A percentile compares a stretch with the other conserved stretches of the same genome.
phyloP scores from a whole-genome alignment of 2,888 invertebrate genomes.

The Brachyptera putata region DNA sequence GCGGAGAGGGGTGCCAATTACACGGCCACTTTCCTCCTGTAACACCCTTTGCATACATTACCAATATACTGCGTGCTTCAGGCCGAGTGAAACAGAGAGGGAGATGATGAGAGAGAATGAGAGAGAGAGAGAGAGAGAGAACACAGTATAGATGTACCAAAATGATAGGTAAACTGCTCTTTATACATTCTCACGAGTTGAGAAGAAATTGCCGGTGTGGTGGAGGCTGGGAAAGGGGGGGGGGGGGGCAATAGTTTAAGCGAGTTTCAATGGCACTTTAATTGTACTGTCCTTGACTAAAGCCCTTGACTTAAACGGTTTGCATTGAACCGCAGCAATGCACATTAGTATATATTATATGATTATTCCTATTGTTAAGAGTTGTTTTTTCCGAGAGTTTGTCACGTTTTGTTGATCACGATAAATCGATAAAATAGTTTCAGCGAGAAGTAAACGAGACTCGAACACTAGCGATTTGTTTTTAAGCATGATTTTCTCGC shows the following conservation, averaged over 20 bases:
- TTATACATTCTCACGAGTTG: not conserved
- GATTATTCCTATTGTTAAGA: no score
- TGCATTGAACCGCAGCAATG: slow-evolving; percentile 1
- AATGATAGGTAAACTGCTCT: not conserved
- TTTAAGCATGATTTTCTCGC: no score
- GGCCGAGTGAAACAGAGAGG: not conserved
- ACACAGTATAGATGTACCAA: not conserved
- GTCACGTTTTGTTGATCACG: no score
- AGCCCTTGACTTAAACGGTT: slow-evolving; percentile 1
- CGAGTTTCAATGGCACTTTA: no score
- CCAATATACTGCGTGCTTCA: slow-evolving; percentile 33
- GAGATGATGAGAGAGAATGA: no score
- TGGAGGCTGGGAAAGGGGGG: no score
- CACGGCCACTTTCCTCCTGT: slow-evolving; percentile 52
- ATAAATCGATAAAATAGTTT: no score
- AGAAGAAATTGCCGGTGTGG: no score
- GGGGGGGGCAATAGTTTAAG: no score
- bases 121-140: not conserved
- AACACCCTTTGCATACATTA: slow-evolving; percentile 52
- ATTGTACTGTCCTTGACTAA: slow-evolving; percentile 6
- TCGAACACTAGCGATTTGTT: no score
- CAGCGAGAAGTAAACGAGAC: no score
- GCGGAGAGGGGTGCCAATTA: slow-evolving; percentile 49
- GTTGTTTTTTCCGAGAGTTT: no score
- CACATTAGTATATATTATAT: slow-evolving; percentile 1